phyloP scores from a whole-genome alignment of 2,113 vertebrate species.

The Alexandromys fortis region DNA sequence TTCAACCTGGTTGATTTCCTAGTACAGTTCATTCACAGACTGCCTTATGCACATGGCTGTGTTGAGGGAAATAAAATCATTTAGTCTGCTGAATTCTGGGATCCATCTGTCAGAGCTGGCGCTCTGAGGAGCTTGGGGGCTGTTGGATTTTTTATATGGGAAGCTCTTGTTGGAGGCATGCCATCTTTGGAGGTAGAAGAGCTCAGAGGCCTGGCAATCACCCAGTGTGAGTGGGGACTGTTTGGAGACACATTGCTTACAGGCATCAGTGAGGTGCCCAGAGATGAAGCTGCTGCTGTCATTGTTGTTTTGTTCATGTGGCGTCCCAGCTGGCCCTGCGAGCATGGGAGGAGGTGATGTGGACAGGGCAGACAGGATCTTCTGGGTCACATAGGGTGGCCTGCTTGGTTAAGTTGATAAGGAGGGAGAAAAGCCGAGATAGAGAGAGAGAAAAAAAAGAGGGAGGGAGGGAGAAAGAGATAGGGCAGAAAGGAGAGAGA shows the following conservation, averaged over 20 bases:
- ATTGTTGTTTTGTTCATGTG: background rate
- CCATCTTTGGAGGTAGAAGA: background rate
- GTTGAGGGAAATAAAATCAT: slow-evolving; percentile 68
- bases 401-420: background rate
- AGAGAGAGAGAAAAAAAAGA: too few relatives aligned
- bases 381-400: background rate
- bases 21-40: slow-evolving; percentile 55
- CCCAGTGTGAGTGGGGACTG: background rate
- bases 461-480: background rate
- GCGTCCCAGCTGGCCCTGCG: background rate
- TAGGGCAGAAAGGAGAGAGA: too few relatives aligned
- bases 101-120: slow-evolving; percentile 44
- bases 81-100: slow-evolving; percentile 57
- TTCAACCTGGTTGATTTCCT: slow-evolving; percentile 60
- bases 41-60: slow-evolving; percentile 13
- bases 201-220: background rate
- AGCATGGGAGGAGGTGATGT: background rate
- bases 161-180: background rate
- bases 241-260: background rate
- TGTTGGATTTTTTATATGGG: background rate
- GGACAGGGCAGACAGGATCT: too few relatives aligned
- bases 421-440: too few relatives aligned
- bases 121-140: background rate
- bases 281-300: background rate
- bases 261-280: background rate